Conservation (phyloP, 2,888 invertebrate genomes). For the Oligia strigilis region DNA sequence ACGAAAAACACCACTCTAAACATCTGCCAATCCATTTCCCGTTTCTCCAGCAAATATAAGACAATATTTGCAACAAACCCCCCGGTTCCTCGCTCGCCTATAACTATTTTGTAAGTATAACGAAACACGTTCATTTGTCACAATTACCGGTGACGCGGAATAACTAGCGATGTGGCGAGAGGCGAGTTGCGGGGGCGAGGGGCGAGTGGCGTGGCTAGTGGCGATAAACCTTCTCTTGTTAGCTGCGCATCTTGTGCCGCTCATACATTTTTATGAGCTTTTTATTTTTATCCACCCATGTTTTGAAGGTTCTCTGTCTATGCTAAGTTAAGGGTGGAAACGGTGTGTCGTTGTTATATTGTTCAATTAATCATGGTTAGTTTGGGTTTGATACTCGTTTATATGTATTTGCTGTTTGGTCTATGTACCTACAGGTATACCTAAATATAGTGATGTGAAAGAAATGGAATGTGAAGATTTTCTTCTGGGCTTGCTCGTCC, state of each 20-base stretch:
- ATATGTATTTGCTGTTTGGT: not conserved
- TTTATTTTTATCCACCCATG: conserved; percentile 87
- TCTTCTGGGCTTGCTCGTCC: not conserved
- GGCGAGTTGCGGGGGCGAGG: conserved; percentile 36
- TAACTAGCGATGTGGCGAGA: conserved; percentile 78
- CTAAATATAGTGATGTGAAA: not conserved
- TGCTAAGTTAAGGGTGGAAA: conserved; percentile 37
- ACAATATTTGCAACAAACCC: conserved; percentile 21
- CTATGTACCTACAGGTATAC: not conserved
- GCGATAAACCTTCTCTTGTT: conserved; percentile 78
- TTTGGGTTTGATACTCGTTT: conserved; percentile 3
- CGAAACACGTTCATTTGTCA: conserved; percentile 86
- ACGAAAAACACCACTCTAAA: conserved; percentile 3
- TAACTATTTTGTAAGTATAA: conserved; percentile 73
- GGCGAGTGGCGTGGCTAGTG: conserved; percentile 64
- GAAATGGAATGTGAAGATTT: not conserved
- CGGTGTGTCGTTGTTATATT: conserved; percentile 37
- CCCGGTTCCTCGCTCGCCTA: conserved; percentile 33
- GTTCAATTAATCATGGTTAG: conserved; percentile 39
- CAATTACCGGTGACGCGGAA: conserved; percentile 89
- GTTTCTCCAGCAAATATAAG: conserved; percentile 23
- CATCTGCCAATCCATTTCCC: conserved; percentile 1
- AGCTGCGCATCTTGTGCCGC: conserved; percentile 81
- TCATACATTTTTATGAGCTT: conserved; percentile 90
- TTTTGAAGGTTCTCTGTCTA: conserved; percentile 71